Evolutionary conservation across 2,113 vertebrate genomes (phyloP).

Genomic region (Castor canadensis): DNA sequence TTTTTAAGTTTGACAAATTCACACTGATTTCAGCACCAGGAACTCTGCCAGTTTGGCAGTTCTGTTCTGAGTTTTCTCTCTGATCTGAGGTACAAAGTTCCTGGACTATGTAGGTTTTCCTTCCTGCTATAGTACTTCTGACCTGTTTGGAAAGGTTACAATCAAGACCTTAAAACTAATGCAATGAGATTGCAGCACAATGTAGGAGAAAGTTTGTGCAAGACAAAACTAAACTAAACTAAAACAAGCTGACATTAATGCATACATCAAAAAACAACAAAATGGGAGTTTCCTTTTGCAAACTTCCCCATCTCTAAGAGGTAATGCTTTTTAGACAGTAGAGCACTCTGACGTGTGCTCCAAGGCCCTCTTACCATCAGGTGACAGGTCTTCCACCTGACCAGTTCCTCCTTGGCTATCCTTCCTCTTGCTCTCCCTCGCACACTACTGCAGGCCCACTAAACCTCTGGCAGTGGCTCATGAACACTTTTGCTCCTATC

Average conservation of each 20-base stretch:
- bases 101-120: constrained; percentile 52
- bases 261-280: not conserved
- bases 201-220: constrained; percentile 47
- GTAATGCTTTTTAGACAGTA: not conserved
- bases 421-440: not conserved
- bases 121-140: constrained; percentile 67
- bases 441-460: not conserved
- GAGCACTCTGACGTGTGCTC: not conserved
- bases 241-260: not conserved
- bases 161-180: constrained; percentile 53
- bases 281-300: not conserved
- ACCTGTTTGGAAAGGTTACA: constrained; percentile 65
- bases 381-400: not conserved
- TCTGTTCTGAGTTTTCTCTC: constrained; percentile 52
- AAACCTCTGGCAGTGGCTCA: not conserved
- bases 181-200: not conserved
- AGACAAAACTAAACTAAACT: constrained; percentile 36
- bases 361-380: not conserved
- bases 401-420: not conserved
- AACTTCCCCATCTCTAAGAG: not conserved
- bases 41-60: constrained; percentile 66
- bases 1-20: constrained; percentile 65
- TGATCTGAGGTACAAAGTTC: constrained; percentile 71
- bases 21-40: constrained; percentile 75
- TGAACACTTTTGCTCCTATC: not conserved